phyloP scores from a whole-genome alignment of 92 coral and sea anemone genomes.

The Epizoanthus scotinus region DNA sequence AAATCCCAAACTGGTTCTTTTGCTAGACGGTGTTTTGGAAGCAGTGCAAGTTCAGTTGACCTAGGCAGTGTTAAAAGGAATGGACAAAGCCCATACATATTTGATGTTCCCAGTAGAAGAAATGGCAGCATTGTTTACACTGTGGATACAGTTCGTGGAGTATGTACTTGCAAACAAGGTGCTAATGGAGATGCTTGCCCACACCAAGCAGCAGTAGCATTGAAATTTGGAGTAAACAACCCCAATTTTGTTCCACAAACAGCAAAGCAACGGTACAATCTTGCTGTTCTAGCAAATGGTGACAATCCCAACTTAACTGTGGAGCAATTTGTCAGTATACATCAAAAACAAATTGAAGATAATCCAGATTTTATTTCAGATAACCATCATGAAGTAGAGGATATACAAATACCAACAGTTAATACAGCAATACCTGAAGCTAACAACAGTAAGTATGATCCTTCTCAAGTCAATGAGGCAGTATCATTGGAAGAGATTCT shows the following conservation, averaged over 20 bases:
- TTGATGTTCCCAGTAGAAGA: too few relatives aligned
- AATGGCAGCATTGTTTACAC: too few relatives aligned
- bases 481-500: slow-evolving; percentile 41
- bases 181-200: too few relatives aligned
- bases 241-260: slow-evolving; percentile 52
- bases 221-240: slow-evolving; percentile 54
- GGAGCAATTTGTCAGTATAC: slow-evolving; percentile 49
- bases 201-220: slow-evolving; percentile 62
- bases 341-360: slow-evolving; percentile 49
- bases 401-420: slow-evolving; percentile 5
- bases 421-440: not conserved
- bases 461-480: slow-evolving; percentile 13
- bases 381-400: slow-evolving; percentile 11
- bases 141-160: too few relatives aligned
- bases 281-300: slow-evolving; percentile 58
- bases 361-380: slow-evolving; percentile 36
- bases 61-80: too few relatives aligned
- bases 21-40: too few relatives aligned
- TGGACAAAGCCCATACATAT: too few relatives aligned
- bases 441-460: not conserved
- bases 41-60: too few relatives aligned
- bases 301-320: slow-evolving; percentile 30
- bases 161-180: too few relatives aligned
- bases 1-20: too few relatives aligned
- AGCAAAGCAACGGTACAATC: slow-evolving; percentile 51